Evolutionary conservation across 2,113 vertebrate species (phyloP).

Genomic region (Gopherus evgoodei): DNA sequence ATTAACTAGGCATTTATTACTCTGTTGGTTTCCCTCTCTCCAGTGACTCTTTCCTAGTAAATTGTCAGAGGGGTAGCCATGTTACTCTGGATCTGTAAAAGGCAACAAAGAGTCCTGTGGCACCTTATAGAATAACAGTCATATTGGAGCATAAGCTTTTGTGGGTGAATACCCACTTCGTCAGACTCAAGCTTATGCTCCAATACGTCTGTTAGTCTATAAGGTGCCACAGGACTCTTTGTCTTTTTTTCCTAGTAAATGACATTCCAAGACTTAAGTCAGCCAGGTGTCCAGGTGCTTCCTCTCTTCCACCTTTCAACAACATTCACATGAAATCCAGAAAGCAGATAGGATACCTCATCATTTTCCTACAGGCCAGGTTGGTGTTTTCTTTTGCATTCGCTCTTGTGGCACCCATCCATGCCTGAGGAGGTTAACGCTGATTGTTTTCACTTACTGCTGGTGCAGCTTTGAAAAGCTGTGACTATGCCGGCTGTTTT

Average conservation of each 20-base stretch:
- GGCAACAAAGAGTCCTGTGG: no score
- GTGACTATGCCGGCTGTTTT: slow-evolving; percentile 35
- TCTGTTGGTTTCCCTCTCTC: slow-evolving; percentile 45
- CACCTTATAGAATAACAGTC: no score
- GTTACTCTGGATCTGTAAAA: no score
- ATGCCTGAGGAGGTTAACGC: background rate
- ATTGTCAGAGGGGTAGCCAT: no score
- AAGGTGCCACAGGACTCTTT: no score
- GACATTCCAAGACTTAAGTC: slow-evolving; percentile 56
- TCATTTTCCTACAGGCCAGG: slow-evolving; percentile 30
- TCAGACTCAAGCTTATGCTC: no score
- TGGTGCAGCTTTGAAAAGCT: slow-evolving; percentile 1
- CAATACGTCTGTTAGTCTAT: no score
- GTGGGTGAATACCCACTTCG: no score
- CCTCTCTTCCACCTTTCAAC: slow-evolving; percentile 32
- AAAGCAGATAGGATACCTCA: slow-evolving; percentile 50
- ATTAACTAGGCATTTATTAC: background rate
- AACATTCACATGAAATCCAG: slow-evolving; percentile 28
- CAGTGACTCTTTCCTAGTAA: slow-evolving; percentile 34
- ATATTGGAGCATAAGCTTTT: no score
- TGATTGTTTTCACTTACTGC: slow-evolving; percentile 33
- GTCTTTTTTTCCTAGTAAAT: background rate
- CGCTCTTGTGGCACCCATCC: slow-evolving; percentile 36
- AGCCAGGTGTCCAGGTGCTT: slow-evolving; percentile 61
- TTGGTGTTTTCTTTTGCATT: slow-evolving; percentile 49